Evolutionary conservation across 2,888 invertebrate species (phyloP), one percentile per base, ranked within the genome.

Genomic region (Parelbella ahira): DNA sequence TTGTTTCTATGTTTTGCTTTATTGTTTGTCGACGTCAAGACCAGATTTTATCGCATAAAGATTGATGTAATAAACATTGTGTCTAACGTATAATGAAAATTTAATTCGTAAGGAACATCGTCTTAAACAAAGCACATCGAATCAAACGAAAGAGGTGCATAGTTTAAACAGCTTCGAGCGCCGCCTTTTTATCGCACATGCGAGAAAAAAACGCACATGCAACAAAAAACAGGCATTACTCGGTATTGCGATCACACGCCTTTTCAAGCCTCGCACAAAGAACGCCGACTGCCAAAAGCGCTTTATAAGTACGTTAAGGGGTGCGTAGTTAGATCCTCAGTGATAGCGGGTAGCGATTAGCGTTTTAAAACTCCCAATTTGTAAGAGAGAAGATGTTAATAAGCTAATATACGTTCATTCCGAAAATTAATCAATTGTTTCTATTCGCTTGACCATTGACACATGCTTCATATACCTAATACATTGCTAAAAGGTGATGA

Each of bases 181-280:
- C 74, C 77, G 69, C 75, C 74, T 74, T 68, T 78, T 80, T 74
- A 60, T 65, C 62, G 65, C 74, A 56, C 65, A 59, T 48, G 54
- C 60, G 62, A 5, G 67, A 76, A 78, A 78, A 76, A 78, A 28
- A 63, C 58, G 51, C 59, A 65, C 66, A 71, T 72, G 54, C 59
- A 61, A 34, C 68, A 77, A 78, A 79, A 77, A 37, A 63, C 58
- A 50, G 59, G 67, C 68, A 72, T 74, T 74, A 70, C 70, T 62
- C 58, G 54, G 57, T 61, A 60, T 62, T 62, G 68, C 62, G 61
- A 66, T 63, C 65, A 57, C 67, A 65, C 72, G 74, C 72, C 74
- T 69, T 74, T 66, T 66, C 63, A 60, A 56, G 58, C 52, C 52
- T 51, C 45, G 60, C 60, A 75, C 76, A 80, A 81, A 74, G 77